Evolutionary conservation across 1,140 invertebrate species (phyloP).

Genomic region (Brachionus paranguensis): DNA sequence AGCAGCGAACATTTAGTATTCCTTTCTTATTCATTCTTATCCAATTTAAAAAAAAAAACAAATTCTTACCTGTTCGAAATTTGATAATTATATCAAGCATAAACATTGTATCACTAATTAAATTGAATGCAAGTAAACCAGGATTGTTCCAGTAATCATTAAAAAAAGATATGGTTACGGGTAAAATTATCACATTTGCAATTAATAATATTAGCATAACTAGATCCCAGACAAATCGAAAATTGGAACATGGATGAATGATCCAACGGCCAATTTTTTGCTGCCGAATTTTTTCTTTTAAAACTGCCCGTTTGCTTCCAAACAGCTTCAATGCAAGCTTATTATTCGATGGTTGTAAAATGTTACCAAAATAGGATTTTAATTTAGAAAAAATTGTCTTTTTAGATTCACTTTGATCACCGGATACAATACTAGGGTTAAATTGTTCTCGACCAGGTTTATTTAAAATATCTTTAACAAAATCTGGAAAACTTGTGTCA

Average conservation of each 20-base stretch:
- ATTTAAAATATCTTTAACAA: not conserved
- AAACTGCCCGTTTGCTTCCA: constrained; percentile 55
- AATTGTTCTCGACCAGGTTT: not conserved
- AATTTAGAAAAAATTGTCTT: not conserved
- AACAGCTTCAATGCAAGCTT: constrained; percentile 58
- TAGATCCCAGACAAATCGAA: constrained; percentile 95
- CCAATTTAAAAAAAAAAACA: too few species aligned
- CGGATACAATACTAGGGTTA: not conserved
- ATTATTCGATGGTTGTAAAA: constrained; percentile 52
- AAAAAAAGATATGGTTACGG: constrained; percentile 91
- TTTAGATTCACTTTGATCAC: not conserved
- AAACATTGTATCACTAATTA: constrained; percentile 98
- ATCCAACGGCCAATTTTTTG: constrained; percentile 55
- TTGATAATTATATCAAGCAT: constrained; percentile 98
- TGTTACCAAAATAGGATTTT: not conserved
- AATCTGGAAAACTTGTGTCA: not conserved
- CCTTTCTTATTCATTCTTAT: too few species aligned
- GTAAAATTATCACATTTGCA: constrained; percentile 94
- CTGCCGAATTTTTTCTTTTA: constrained; percentile 55
- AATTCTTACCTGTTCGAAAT: constrained; percentile 77
- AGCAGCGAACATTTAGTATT: too few species aligned
- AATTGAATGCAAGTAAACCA: constrained; percentile 95
- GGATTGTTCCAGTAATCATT: constrained; percentile 39
- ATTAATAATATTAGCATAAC: constrained; percentile 95
- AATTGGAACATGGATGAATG: constrained; percentile 57